Evolutionary conservation across 2,888 invertebrate genomes (phyloP).

Genomic region (Drosophila formosana): DNA sequence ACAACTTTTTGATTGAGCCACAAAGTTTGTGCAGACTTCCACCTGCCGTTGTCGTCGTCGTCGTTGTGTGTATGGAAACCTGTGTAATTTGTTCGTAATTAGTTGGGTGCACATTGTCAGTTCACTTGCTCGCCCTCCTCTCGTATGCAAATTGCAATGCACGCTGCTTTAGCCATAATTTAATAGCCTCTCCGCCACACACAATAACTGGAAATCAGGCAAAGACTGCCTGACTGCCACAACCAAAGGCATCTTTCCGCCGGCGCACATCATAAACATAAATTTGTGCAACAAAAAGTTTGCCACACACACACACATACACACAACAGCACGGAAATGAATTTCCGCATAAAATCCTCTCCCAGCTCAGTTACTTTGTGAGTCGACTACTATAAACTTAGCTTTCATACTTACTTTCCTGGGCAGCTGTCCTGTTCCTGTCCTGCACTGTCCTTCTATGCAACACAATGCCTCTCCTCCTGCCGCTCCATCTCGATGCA

Average conservation of each 20-base stretch:
- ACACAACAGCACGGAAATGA: slow-evolving; percentile 73
- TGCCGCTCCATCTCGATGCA: slow-evolving; percentile 51
- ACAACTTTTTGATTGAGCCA: slow-evolving; percentile 74
- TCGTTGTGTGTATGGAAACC: slow-evolving; percentile 60
- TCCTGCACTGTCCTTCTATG: slow-evolving; percentile 28
- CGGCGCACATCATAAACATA: slow-evolving; percentile 73
- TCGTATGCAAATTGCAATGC: slow-evolving; percentile 34
- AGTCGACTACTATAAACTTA: slow-evolving; percentile 64
- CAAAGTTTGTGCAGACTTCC: slow-evolving; percentile 50
- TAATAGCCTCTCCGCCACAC: slow-evolving; percentile 42
- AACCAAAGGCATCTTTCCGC: slow-evolving; percentile 69
- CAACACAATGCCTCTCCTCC: slow-evolving; percentile 60
- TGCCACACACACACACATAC: slow-evolving; percentile 35
- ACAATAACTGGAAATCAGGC: slow-evolving; percentile 75
- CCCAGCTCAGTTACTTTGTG: slow-evolving; percentile 54
- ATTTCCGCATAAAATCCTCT: slow-evolving; percentile 71
- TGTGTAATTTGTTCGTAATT: slow-evolving; percentile 75
- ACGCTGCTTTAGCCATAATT: slow-evolving; percentile 45
- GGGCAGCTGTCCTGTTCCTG: slow-evolving; percentile 52
- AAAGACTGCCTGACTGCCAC: slow-evolving; percentile 64
- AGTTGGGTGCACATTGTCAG: slow-evolving; percentile 75
- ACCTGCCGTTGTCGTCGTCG: slow-evolving; percentile 35
- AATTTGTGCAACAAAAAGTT: slow-evolving; percentile 65
- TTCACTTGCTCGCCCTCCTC: background rate
- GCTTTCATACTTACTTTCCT: slow-evolving; percentile 66